These are phyloP conservation scores for Ciona savignyi DNA, from an alignment of 23 tunicate genomes.

Conservation along the genomic window DNA sequence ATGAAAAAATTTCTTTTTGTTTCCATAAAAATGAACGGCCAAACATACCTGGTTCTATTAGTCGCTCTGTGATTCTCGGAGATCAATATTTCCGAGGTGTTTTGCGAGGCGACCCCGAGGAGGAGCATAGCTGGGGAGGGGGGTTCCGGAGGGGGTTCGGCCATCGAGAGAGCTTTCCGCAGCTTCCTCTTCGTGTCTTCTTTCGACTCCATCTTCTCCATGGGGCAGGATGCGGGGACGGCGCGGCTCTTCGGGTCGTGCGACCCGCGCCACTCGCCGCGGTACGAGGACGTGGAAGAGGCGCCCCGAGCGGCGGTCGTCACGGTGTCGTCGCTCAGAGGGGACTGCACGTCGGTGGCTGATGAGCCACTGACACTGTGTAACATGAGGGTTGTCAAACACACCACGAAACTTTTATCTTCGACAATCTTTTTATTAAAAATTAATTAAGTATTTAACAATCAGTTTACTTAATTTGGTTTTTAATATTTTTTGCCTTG, in stretches of 20 bases:
- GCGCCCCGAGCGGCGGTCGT: slow-evolving; percentile 37
- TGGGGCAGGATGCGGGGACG: neutral
- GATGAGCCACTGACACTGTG: slow-evolving; percentile 33
- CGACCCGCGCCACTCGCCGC: slow-evolving; percentile 12
- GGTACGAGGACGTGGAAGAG: slow-evolving; percentile 16
- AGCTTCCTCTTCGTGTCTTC: slow-evolving; percentile 74
- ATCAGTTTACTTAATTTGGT: too few species aligned
- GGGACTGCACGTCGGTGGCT: slow-evolving; percentile 36
- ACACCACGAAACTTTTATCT: neutral
- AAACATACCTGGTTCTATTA: too few species aligned
- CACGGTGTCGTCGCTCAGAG: slow-evolving; percentile 47
- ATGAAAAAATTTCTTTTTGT: too few species aligned
- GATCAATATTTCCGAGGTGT: neutral
- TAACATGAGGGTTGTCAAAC: neutral
- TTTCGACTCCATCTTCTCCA: neutral
- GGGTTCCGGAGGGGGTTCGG: slow-evolving; percentile 53
- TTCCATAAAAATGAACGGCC: too few species aligned
- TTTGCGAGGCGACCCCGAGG: slow-evolving; percentile 17
- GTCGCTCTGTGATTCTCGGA: too few species aligned
- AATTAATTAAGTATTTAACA: too few species aligned
- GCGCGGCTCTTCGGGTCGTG: neutral
- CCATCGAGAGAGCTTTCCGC: slow-evolving; percentile 39
- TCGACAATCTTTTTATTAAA: neutral
- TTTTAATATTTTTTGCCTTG: too few species aligned
- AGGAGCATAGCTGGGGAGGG: slow-evolving; percentile 42